These are phyloP conservation scores for Drosophila buzzatii DNA, from an alignment of 2,888 invertebrate genomes.

Conservation along the genomic window DNA sequence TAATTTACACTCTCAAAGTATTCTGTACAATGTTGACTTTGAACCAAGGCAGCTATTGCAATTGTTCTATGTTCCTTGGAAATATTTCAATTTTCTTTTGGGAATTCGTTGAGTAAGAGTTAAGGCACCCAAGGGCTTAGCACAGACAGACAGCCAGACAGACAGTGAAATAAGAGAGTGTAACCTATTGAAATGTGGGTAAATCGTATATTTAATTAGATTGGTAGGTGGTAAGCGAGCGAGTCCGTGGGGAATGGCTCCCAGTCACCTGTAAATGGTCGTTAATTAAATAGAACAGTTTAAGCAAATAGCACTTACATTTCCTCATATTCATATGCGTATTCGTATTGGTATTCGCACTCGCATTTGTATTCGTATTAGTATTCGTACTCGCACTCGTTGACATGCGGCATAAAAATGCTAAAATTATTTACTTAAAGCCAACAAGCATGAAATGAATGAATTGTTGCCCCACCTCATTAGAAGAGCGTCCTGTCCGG, in stretches of 20 bases:
- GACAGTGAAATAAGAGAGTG: not conserved
- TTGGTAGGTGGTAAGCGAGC: conserved; percentile 8
- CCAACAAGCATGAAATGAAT: conserved; percentile 33
- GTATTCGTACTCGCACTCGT: conserved; percentile 5
- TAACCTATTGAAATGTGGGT: conserved; percentile 19
- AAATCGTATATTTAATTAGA: conserved; percentile 60
- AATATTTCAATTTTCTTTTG: conserved; percentile 4
- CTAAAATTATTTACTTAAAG: conserved; percentile 63
- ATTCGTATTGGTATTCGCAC: not conserved
- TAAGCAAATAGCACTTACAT: conserved; percentile 46
- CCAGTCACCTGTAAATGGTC: conserved; percentile 25
- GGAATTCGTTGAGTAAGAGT: conserved; percentile 17
- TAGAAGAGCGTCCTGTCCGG: conserved; percentile 2
- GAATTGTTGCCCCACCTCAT: conserved; percentile 47
- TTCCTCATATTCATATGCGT: not conserved
- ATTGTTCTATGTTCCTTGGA: not conserved
- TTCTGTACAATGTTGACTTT: not conserved
- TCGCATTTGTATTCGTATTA: not conserved
- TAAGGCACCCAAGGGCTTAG: not conserved
- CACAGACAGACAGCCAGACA: conserved; percentile 2
- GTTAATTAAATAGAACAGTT: conserved; percentile 71
- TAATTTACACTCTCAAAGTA: not conserved
- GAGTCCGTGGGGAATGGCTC: conserved; percentile 29
- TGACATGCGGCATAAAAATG: conserved; percentile 60
- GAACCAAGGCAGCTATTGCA: not conserved